A percentile compares a stretch with the other conserved stretches of the same genome.
phyloP scores from a whole-genome alignment of 2,113 vertebrate genomes.

The Chaetorhynchus papuensis region DNA sequence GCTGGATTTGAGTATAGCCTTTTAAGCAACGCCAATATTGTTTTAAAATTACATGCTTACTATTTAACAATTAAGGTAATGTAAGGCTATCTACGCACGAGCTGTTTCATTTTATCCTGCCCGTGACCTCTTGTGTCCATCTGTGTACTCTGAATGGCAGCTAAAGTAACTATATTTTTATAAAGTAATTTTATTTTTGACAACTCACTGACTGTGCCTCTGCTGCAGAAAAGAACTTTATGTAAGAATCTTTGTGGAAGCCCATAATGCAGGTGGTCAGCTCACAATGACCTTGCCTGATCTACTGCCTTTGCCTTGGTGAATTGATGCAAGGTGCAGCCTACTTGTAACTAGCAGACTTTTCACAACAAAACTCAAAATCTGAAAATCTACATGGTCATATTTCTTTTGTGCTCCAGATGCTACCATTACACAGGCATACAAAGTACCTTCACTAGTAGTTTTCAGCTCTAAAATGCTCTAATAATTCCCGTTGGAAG shows the following conservation, averaged over 20 bases:
- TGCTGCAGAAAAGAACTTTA: not conserved
- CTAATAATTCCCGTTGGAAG: not conserved
- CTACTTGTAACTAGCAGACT: not conserved
- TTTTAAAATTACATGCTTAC: not conserved
- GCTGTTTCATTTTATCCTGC: not conserved
- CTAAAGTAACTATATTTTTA: not conserved
- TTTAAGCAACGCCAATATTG: not conserved
- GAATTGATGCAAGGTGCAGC: not conserved
- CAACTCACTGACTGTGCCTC: not conserved
- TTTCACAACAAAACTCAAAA: not conserved
- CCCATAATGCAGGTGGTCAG: not conserved
- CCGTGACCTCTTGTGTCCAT: not conserved
- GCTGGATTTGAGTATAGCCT: not conserved
- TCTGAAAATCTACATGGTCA: not conserved
- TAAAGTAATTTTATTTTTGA: not conserved
- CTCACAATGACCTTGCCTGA: not conserved
- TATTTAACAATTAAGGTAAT: not conserved
- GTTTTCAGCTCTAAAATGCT: not conserved
- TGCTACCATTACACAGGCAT: not conserved
- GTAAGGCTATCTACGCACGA: not conserved
- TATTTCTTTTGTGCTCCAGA: not conserved
- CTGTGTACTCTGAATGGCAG: not conserved
- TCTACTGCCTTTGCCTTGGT: not conserved
- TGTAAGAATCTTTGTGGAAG: not conserved
- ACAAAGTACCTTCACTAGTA: not conserved